These are phyloP conservation scores for Astreopora myriophthalma DNA, from an alignment of 64 coral and sea anemone genomes.

Conservation along the genomic window DNA sequence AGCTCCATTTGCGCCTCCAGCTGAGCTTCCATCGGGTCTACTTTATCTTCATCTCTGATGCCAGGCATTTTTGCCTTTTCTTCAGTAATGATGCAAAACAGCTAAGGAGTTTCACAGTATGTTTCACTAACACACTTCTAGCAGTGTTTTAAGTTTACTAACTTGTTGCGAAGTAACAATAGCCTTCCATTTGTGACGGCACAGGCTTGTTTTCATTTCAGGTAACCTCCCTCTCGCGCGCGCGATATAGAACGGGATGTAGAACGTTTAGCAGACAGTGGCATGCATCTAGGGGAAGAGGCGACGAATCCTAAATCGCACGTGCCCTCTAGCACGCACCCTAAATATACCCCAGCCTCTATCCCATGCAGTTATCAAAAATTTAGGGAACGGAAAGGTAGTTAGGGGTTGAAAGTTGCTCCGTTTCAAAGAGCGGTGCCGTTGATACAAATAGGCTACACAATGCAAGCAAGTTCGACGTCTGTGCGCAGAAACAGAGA, in stretches of 20 bases:
- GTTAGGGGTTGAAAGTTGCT: no score
- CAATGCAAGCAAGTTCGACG: no score
- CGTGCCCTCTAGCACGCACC: no score
- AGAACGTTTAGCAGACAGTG: no score
- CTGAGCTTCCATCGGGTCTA: slow-evolving; percentile 82
- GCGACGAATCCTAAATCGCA: no score
- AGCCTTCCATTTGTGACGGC: not conserved
- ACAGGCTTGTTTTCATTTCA: not conserved
- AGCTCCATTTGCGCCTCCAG: slow-evolving; percentile 87
- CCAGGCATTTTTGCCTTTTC: slow-evolving; percentile 20
- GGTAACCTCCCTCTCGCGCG: not conserved
- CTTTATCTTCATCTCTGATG: slow-evolving; percentile 83
- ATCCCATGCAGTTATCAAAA: no score
- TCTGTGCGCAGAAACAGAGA: no score
- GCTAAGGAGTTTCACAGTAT: not conserved
- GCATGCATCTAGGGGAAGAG: no score
- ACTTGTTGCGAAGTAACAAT: slow-evolving; percentile 20
- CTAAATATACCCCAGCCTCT: no score
- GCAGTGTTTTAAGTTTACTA: not conserved
- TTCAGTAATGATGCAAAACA: not conserved
- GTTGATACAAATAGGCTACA: no score
- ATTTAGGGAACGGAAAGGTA: no score
- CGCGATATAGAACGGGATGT: not conserved
- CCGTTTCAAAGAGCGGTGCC: no score
- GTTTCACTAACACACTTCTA: not conserved